Percentiles rank a stretch among this genome's conserved stretches.
These are phyloP conservation scores for Limnephilus auricula DNA, from an alignment of 2,888 invertebrate genomes.

Conservation along the genomic window DNA sequence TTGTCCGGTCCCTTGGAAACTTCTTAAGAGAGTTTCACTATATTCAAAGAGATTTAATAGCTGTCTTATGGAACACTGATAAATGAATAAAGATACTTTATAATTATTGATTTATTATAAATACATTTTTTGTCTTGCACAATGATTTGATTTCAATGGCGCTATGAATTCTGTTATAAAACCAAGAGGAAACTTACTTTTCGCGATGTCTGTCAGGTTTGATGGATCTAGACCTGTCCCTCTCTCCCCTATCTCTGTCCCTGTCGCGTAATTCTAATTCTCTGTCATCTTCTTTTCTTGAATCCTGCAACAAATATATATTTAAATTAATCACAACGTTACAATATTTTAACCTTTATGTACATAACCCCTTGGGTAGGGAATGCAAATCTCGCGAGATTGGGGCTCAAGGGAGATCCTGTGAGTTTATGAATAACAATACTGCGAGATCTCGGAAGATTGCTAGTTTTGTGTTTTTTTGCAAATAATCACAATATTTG, in stretches of 20 bases:
- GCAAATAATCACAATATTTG: too few relatives aligned
- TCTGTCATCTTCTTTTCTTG: constrained; percentile 66
- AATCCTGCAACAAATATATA: constrained; percentile 47
- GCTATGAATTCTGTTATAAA: not conserved
- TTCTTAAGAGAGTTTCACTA: too few relatives aligned
- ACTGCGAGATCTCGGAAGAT: too few relatives aligned
- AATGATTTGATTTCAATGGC: too few relatives aligned
- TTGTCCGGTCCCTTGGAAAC: too few relatives aligned
- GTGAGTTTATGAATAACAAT: too few relatives aligned
- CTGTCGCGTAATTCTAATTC: constrained; percentile 69
- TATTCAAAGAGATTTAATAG: not conserved
- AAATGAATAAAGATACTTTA: too few relatives aligned
- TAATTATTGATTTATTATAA: too few relatives aligned
- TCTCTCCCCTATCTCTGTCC: constrained; percentile 72
- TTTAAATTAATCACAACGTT: not conserved
- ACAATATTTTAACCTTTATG: not conserved
- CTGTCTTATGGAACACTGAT: not conserved
- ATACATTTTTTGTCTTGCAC: too few relatives aligned
- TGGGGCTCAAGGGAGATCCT: too few relatives aligned
- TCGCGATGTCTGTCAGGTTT: constrained; percentile 80
- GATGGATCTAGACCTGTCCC: constrained; percentile 78
- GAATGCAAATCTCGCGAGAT: too few relatives aligned
- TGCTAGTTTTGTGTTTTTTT: too few relatives aligned
- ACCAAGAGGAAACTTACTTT: constrained; percentile 73
- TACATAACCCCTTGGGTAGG: not conserved